Evolutionary conservation across 2,797 vertebrate species (phyloP), one percentile per base, ranked within the genome.

Genomic region (Salarias fasciatus): DNA sequence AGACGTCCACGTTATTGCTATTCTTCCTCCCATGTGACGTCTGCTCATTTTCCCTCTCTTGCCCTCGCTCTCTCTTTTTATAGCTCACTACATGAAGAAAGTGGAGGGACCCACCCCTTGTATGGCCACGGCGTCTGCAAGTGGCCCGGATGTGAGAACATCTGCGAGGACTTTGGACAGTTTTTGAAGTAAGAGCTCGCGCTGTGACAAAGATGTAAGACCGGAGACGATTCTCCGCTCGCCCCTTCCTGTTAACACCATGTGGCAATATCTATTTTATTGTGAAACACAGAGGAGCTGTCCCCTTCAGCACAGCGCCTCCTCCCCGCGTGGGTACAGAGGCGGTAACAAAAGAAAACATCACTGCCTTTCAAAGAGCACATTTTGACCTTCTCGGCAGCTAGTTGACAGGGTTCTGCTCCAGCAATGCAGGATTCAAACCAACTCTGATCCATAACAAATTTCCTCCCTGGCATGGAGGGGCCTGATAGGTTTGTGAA

Each of bases 151-250:
- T 99, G 97, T 85, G 97, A 99, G 94, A 99, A 93, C 83, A 93
- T 99, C 93, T 99, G 97, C 80, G 97, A 99, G 88, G 96, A 99
- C 92, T 99, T 98, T 80, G 96, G 97, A 92, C 97, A 99, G 89
- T 99, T 99, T 95, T 95, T 99, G 92, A 99, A 99, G 97, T 99
- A 97, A 90, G 97, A 60, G 18, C 69, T 28, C 11, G 9, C 40
- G 38, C 40, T 11, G 0, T 38, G 40, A 49, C 41, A 11, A 5
- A 30, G 18, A 53, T 29, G 53, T 53, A 47, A 37, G 8, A 6
- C 5, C 11, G 15, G 11, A 46, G 4, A 5, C 13, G 24, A 29
- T 45, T 8, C 35, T 2, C 37, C 40, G 4, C 10, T 35, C 38
- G 30, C 48, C 52, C 36, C 50, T 46, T 28, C 11, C 14, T 53